Conservation (phyloP, 2,113 vertebrate species). For the Lamprotornis superbus region DNA sequence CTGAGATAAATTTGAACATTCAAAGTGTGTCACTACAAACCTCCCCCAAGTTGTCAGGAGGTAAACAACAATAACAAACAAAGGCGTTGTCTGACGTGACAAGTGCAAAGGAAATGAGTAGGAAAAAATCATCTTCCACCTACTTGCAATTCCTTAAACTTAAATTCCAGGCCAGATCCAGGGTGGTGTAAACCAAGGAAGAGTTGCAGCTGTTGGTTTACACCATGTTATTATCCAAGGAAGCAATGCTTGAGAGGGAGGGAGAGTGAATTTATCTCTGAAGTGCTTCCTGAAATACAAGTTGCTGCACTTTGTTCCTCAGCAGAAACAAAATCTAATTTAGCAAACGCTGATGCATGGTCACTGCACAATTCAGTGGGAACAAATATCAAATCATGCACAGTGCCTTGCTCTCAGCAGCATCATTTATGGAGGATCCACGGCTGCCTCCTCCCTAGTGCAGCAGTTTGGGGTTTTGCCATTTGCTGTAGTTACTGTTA, state of each 20-base stretch:
- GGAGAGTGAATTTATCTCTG: neutral
- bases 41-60: neutral
- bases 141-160: neutral
- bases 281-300: neutral
- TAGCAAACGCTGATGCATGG: constrained; percentile 11
- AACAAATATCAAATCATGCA: neutral
- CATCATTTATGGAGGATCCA: neutral
- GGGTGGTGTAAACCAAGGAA: neutral
- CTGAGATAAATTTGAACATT: neutral
- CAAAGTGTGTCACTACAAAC: neutral
- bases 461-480: neutral
- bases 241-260: neutral
- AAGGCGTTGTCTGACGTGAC: neutral
- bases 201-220: neutral
- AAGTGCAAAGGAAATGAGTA: neutral
- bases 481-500: neutral
- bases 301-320: constrained; percentile 25
- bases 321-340: constrained; percentile 44
- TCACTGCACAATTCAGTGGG: neutral
- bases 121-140: neutral
- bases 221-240: neutral
- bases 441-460: neutral
- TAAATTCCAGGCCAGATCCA: neutral
- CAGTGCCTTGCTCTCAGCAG: neutral
- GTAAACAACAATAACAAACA: neutral